Base-by-base conservation (phyloP, 2,888 invertebrate genomes). In the Dryobota labecula region DNA sequence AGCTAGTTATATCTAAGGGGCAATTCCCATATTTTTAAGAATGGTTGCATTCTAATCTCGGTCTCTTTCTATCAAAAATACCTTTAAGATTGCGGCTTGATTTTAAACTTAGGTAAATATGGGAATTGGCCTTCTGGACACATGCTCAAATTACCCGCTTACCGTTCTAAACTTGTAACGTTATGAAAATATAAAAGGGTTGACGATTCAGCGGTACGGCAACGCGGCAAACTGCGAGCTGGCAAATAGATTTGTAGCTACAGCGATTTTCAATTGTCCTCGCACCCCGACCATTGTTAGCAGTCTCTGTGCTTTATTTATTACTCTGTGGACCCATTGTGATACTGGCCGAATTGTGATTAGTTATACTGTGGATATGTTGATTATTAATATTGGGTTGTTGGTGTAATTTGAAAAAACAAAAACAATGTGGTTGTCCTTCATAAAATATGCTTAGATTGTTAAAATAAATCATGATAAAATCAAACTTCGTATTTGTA, bases 201-300 rank as follows among this genome's bases (percentile, higher is more conserved):
- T 75, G 63, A 69, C 76, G 66, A 78, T 78, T 80, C 75, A 77
- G 63, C 64, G 54, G 54, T 38, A 75, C 56, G 67, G 81, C 73
- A 74, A 76, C 60, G 83, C 67, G 73, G 70, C 77, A 83, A 86
- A 80, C 86, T 84, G 79, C 72, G 67, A 75, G 73, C 78, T 77
- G 63, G 70, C 77, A 82, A 80, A 83, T 86, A 84, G 83, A 86
- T 85, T 86, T 84, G 85, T 84, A 80, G 77, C 86, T 78, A 83
- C 81, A 80, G 73, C 80, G 77, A 86, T 84, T 85, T 84, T 83
- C 85, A 86, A 86, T 86, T 85, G 83, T 86, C 72, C 80, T 76
- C 64, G 67, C 75, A 64, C 74, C 73, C 79, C 57, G 41, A 53
- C 81, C 75, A 75, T 84, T 84, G 80, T 83, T 80, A 72, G 73